Evolutionary conservation across 2,888 invertebrate species (phyloP), one percentile per base, ranked within the genome.

Genomic region (Heterodera filipjevi): DNA sequence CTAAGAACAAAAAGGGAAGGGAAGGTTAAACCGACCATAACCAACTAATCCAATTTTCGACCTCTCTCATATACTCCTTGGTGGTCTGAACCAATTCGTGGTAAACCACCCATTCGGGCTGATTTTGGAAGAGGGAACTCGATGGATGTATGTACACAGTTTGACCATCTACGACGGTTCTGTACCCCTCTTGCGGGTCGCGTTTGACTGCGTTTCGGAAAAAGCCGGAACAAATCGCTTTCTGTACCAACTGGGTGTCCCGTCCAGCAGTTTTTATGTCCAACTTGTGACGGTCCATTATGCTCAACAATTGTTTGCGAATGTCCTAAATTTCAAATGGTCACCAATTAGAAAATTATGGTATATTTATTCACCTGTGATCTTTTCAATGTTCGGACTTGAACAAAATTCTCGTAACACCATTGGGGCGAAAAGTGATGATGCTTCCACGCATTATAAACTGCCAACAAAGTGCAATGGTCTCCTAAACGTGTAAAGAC

Each of bases 321-420:
- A 99, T 96, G 91, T 99, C 98, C 90, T 98, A 96, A 73, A 77
- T 66, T 30, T 3, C 5, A 10, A 53, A 2, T 64, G 14, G 19
- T 12, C 32, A 16, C 27, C 44, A 2, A n/a, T 70, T 19, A 72
- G n/a, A 71, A 5, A 44, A 32, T 27, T 3, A 3, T 19, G 32
- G 59, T 33, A 19, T 0, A n/a, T 27, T 27, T 27, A 22, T 5
- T 14, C 66, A 87, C 86, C 81, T 89, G 89, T 0, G 98, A 96
- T 32, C 98, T 92, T 90, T 99, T 99, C 80, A 99, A 91, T 0
- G 97, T 98, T 33, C 98, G 91, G 49, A 96, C 95, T 91, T 99
- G 98, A 5, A 99, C 95, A 89, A 99, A 99, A 91, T 99, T 99
- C 90, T 99, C 98, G 89, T 96, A 98, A 90, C 99, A 99, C 99